Percentiles rank a stretch among this genome's conserved stretches.
Conservation (phyloP, 92 coral and sea anemone genomes). For the Nematostella vectensis region DNA sequence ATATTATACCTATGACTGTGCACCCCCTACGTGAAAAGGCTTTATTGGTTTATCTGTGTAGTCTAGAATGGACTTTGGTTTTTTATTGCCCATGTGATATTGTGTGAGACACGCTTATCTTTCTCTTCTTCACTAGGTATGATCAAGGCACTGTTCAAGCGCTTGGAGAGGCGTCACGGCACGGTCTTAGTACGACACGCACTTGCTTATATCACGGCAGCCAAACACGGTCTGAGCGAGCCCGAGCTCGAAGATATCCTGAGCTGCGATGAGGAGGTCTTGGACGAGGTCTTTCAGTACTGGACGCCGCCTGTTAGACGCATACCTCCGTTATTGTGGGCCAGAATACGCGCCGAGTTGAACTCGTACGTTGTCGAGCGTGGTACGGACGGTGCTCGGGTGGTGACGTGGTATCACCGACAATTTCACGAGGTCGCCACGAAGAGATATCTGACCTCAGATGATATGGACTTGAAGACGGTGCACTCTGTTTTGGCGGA, state of each 20-base stretch:
- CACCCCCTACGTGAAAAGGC: not conserved
- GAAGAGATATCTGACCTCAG: slow-evolving; percentile 61
- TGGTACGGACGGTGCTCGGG: slow-evolving; percentile 62
- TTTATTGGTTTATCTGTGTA: too few relatives aligned
- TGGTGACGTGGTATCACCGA: slow-evolving; percentile 82
- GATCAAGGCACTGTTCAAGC: slow-evolving; percentile 56
- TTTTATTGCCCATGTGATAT: too few relatives aligned
- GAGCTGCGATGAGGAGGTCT: slow-evolving; percentile 73
- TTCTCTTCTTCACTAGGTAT: not conserved
- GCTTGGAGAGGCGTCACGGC: slow-evolving; percentile 72
- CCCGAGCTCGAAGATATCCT: slow-evolving; percentile 82
- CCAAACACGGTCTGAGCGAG: slow-evolving; percentile 71
- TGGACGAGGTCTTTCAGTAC: slow-evolving; percentile 60
- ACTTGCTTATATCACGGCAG: slow-evolving; percentile 67
- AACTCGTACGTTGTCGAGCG: slow-evolving; percentile 59
- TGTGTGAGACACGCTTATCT: too few relatives aligned
- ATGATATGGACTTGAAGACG: slow-evolving; percentile 32
- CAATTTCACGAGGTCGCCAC: slow-evolving; percentile 73
- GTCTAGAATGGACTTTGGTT: too few relatives aligned
- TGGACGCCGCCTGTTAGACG: slow-evolving; percentile 75
- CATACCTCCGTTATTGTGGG: slow-evolving; percentile 52
- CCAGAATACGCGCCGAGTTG: slow-evolving; percentile 67
- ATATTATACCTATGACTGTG: too few relatives aligned
- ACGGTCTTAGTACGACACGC: slow-evolving; percentile 44
- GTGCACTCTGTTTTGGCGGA: slow-evolving; percentile 64